phyloP scores from a whole-genome alignment of 2,888 invertebrate genomes.

The Dasypolia templi region DNA sequence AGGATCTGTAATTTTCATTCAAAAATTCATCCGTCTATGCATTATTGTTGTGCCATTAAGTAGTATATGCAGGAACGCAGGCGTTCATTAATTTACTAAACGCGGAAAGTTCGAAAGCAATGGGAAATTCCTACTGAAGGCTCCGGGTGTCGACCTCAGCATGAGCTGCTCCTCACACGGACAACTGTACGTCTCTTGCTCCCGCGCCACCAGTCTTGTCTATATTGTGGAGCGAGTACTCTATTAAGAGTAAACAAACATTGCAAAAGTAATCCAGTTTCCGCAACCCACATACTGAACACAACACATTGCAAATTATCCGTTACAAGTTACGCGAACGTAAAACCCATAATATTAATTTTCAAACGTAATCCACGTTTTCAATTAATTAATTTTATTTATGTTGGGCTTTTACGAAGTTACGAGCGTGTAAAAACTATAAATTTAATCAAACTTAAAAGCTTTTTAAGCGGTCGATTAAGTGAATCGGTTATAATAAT shows the following conservation, averaged over 20 bases:
- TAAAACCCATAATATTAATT: slow-evolving; percentile 53
- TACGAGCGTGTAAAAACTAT: slow-evolving; percentile 57
- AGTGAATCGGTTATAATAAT: slow-evolving; percentile 32
- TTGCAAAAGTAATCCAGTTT: slow-evolving; percentile 9
- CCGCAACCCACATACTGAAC: slow-evolving; percentile 3
- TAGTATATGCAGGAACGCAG: no score
- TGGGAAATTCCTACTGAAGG: no score
- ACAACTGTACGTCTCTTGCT: no score
- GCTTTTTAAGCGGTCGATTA: slow-evolving; percentile 43
- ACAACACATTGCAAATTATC: slow-evolving; percentile 33
- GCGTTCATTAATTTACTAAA: no score
- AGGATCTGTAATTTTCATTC: no score
- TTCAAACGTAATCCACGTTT: slow-evolving; percentile 61
- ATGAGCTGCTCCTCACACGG: no score
- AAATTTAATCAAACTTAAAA: slow-evolving; percentile 58
- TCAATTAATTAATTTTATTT: slow-evolving; percentile 63
- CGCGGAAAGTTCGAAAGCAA: no score
- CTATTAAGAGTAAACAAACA: background rate
- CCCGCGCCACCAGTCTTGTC: no score
- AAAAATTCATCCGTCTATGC: no score
- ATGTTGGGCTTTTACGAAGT: slow-evolving; percentile 54
- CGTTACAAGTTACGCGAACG: slow-evolving; percentile 31
- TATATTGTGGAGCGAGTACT: no score
- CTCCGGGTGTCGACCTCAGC: no score
- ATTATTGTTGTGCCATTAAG: no score